A percentile compares a stretch with the other conserved stretches of the same genome.
Conservation (phyloP, 2,113 vertebrate genomes). For the Semnornis frantzii region DNA sequence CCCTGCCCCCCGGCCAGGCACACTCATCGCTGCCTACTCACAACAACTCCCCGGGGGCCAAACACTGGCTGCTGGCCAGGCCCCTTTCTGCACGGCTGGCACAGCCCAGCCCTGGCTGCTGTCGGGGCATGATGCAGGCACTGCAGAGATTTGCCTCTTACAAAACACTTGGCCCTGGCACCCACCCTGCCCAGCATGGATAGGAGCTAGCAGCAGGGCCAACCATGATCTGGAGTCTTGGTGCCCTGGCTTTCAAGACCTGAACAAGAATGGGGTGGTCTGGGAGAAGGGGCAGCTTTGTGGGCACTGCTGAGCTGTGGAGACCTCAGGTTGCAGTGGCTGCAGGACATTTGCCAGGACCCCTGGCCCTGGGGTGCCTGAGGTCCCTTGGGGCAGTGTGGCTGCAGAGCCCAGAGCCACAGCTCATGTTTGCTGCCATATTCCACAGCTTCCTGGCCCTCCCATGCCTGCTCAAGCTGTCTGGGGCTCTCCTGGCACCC, state of each 20-base stretch:
- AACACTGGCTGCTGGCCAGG: background rate
- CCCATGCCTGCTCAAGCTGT: accelerated
- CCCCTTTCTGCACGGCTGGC: background rate
- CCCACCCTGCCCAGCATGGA: background rate
- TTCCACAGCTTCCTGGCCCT: background rate
- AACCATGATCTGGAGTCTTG: background rate
- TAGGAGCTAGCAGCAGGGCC: accelerated
- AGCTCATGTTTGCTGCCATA: background rate
- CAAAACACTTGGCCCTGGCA: background rate
- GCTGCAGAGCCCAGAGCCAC: background rate
- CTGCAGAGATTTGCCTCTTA: constrained; percentile 16
- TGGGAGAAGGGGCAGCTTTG: accelerated
- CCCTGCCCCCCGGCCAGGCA: background rate
- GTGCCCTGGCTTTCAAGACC: background rate
- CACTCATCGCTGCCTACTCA: constrained; percentile 43
- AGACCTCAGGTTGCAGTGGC: background rate
- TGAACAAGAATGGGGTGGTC: background rate
- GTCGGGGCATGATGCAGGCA: background rate
- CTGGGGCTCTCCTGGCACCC: background rate
- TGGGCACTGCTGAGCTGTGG: background rate
- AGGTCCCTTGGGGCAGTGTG: background rate
- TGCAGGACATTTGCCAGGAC: background rate
- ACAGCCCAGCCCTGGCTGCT: background rate
- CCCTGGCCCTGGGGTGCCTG: background rate
- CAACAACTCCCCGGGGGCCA: constrained; percentile 25